Base-by-base conservation (phyloP, 1,140 invertebrate species). In the Drosophila pseudoobscura region DNA sequence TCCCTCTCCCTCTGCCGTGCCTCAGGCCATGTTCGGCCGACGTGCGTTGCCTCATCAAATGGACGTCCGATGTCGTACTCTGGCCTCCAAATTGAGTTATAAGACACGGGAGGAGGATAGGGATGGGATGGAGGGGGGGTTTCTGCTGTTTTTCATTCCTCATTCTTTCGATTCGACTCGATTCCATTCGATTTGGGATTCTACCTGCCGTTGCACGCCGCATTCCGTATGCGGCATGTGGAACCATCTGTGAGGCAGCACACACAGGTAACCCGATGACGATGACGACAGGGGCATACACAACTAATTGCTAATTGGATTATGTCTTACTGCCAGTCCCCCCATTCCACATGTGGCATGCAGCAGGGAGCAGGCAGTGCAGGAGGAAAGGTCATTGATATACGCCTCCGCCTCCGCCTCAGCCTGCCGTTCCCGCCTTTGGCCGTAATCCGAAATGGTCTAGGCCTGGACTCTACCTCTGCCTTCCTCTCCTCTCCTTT, bases 291-390 rank as follows among this genome's bases (percentile, higher is more conserved):
- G 71, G 44, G 65, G 63, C 76, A 76, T 74, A 85, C 83, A 87
- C 82, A 87, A 87, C 82, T 87, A 88, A 85, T 85, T 85, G 83
- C 82, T 85, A 85, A 87, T 87, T 87, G 82, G 82, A 87, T 87
- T 87, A 87, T 87, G 82, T 87, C 83, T 85, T 75, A 62, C 73
- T 77, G 35, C 35, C 35, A 39, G 35, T 39, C 3, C 35, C 29
- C 31, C 35, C 35, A 39, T 39, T 35, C 35, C 11, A 39, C 35
- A 39, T 39, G 35, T 13, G 35, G 35, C 35, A 39, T 39, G 56
- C 39, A 51, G 20, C 41, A 61, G 70, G 56, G 26, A 51, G 20
- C 41, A 61, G 70, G 71, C 59, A 63, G 57, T 70, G 65, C 35
- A 69, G 72, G 49, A 74, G 77, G 71, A 74, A 80, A 77, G 83